These are phyloP conservation scores for Pluvianellus socialis DNA, from an alignment of 2,113 vertebrate species.

Conservation along the genomic window DNA sequence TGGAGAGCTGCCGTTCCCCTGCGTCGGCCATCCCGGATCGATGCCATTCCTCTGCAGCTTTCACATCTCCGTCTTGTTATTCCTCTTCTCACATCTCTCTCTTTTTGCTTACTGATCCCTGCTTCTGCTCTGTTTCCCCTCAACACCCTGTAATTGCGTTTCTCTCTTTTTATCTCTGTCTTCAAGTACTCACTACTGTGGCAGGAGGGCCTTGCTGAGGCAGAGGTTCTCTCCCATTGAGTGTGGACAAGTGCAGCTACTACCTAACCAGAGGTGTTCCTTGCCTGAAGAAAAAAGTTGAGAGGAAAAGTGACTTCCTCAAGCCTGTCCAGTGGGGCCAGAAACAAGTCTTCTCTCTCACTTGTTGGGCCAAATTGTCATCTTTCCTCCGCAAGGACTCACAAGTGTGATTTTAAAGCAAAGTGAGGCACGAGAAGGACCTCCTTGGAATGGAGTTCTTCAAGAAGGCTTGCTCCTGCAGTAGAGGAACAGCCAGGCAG, in stretches of 20 bases:
- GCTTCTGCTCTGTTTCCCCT: not conserved
- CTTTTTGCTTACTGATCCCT: not conserved
- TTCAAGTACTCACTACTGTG: not conserved
- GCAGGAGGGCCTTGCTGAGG: not conserved
- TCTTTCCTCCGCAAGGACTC: fast-evolving
- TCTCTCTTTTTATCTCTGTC: not conserved
- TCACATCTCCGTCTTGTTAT: not conserved
- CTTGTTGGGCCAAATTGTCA: not conserved
- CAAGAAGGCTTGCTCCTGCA: not conserved
- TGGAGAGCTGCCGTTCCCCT: not conserved
- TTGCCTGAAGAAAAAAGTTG: not conserved
- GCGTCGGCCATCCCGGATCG: fast-evolving
- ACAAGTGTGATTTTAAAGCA: not conserved
- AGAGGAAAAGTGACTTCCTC: not conserved
- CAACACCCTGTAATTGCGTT: not conserved
- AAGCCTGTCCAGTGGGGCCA: not conserved
- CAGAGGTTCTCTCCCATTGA: fast-evolving
- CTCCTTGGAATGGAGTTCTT: not conserved
- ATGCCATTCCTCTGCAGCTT: not conserved
- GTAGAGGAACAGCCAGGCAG: not conserved
- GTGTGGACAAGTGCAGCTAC: not conserved
- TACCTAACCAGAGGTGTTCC: not conserved
- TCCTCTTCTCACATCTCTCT: not conserved
- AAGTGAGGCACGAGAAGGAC: not conserved
- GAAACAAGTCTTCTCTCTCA: not conserved